A percentile compares a stretch with the other conserved stretches of the same genome.
phyloP scores from a whole-genome alignment of 2,113 vertebrate genomes.

The Salvelinus namaycush region DNA sequence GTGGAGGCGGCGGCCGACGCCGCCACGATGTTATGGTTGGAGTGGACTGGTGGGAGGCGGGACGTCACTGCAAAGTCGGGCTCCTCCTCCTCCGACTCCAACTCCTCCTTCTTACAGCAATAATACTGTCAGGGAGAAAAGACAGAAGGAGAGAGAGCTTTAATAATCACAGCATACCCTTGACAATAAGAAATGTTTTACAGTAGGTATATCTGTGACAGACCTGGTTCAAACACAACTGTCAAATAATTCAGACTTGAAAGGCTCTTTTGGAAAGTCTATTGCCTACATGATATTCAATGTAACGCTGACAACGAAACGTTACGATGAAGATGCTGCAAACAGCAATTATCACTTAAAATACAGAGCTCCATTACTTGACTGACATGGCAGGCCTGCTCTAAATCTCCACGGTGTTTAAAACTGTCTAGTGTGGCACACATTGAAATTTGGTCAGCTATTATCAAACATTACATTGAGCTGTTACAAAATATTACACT shows the following conservation, averaged over 20 bases:
- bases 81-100: slow-evolving; percentile 96
- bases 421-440: neutral
- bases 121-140: slow-evolving; percentile 81
- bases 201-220: neutral
- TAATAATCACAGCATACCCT: neutral
- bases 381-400: neutral
- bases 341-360: neutral
- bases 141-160: neutral
- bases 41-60: slow-evolving; percentile 87
- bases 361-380: neutral
- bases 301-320: neutral
- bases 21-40: slow-evolving; percentile 88
- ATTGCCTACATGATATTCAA: neutral
- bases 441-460: neutral
- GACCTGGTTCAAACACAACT: neutral
- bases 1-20: slow-evolving; percentile 70
- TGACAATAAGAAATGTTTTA: neutral
- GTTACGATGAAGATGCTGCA: neutral
- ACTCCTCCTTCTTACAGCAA: slow-evolving; percentile 93
- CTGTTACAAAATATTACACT: neutral
- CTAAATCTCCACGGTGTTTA: neutral
- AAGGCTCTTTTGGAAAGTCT: no score
- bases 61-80: slow-evolving; percentile 92
- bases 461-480: neutral
- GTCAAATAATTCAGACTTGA: no score